Evolutionary conservation across 1,140 invertebrate genomes (phyloP), one percentile per base, ranked within the genome.

Genomic region (Procambarus virginalis): DNA sequence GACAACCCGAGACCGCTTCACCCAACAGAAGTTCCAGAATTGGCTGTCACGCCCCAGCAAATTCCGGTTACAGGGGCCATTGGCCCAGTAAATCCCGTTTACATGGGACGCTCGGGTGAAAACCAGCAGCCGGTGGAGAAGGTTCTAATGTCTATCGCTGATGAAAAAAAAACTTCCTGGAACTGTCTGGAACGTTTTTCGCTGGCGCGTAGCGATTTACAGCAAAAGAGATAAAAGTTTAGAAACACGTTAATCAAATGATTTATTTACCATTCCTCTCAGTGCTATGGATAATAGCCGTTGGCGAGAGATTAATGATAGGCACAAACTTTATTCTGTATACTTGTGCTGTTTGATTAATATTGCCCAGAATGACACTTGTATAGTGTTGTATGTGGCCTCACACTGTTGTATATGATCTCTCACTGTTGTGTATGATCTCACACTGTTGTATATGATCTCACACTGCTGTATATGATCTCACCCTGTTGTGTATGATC

Each of bases 231-330:
- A 22, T 49, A 58, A 80, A 80, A 49, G 49, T 80, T 80, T 80
- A 80, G 78, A 80, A 80, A 80, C 55, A 55, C 78, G 78, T 55
- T 80, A 80, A 80, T 80, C 78, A 80, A 55, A 80, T 80, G 49
- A 80, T 80, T 80, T 55, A 80, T 80, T 80, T 17, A 55, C 20
- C 14, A 49, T 70, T 70, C 55, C 78, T 55, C 78, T 80, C 78
- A 17, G 78, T 49, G 55, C 78, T 80, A 80, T 55, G 78, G 78
- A 51, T 80, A 51, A 80, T 49, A 80, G 78, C 78, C 78, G 78
- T 80, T 80, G 78, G 78, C 55, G 20, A 22, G 49, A 80, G 78
- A 80, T 80, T 80, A 80, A 80, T 80, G 78, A 58, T 55, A 55
- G n/a, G 12, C 22, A 17, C 55, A 80, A 80, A 80, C 49, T 80